These are phyloP conservation scores for Strigops habroptila DNA, from an alignment of 2,113 vertebrate species.

Conservation along the genomic window DNA sequence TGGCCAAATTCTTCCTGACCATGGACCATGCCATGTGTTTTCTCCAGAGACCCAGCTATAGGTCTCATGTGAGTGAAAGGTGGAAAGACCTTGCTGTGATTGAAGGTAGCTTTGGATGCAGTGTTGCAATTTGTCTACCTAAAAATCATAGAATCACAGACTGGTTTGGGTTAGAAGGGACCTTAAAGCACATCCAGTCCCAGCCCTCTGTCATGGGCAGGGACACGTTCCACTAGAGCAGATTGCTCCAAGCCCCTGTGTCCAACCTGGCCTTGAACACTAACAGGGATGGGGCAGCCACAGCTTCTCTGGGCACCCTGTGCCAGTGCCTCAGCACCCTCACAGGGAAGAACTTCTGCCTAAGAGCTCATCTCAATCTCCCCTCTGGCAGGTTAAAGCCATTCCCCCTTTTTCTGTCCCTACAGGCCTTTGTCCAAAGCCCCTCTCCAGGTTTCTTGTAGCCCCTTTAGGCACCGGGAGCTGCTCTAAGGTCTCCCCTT, in stretches of 20 bases:
- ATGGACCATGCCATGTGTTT: neutral
- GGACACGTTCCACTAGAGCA: neutral
- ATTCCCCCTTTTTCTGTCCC: neutral
- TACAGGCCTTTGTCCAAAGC: accelerated
- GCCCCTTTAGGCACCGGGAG: neutral
- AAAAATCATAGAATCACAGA: neutral
- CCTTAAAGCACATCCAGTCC: neutral
- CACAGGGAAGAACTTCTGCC: neutral
- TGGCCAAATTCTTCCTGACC: neutral
- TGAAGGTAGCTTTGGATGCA: neutral
- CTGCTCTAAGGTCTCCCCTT: neutral
- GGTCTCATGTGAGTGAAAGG: neutral
- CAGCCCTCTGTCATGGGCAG: neutral
- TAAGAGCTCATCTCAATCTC: neutral
- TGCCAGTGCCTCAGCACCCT: accelerated
- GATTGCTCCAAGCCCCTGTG: accelerated
- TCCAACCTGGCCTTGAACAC: neutral
- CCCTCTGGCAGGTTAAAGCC: neutral
- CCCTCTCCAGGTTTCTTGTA: neutral
- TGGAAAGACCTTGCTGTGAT: neutral
- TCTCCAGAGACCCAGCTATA: neutral
- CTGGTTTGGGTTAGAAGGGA: neutral
- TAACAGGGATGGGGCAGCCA: neutral
- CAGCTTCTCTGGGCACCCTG: neutral
- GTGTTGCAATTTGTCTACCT: neutral